Percentiles rank a stretch among this genome's conserved stretches.
These are phyloP conservation scores for Tamandua tetradactyla DNA, from an alignment of 2,797 vertebrate species.

Conservation along the genomic window DNA sequence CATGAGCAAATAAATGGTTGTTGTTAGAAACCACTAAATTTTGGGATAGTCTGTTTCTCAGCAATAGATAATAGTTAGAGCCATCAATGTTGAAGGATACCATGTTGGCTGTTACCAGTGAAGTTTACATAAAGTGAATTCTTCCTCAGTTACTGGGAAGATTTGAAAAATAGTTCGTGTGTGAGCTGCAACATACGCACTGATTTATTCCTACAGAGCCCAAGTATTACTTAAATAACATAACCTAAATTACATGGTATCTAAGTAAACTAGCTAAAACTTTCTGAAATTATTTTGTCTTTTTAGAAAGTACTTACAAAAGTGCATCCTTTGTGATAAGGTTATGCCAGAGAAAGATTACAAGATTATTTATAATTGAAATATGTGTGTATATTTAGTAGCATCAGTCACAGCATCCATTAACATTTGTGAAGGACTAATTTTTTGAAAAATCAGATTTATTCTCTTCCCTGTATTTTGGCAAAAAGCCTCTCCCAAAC, in stretches of 20 bases:
- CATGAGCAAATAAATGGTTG: neutral
- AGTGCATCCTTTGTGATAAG: neutral
- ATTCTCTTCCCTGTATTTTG: neutral
- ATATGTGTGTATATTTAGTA: neutral
- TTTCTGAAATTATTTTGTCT: neutral
- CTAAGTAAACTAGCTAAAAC: neutral
- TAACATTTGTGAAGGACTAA: neutral
- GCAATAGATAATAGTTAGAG: neutral
- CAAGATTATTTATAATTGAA: slow-evolving; percentile 3
- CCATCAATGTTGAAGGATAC: neutral
- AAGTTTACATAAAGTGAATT: neutral
- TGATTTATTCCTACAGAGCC: neutral
- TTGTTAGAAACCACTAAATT: neutral
- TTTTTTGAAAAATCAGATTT: neutral
- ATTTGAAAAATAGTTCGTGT: neutral
- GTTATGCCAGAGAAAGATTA: neutral
- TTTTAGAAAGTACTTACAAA: neutral
- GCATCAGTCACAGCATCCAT: neutral
- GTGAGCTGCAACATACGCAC: neutral
- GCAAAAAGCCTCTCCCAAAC: neutral
- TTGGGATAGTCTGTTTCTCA: neutral
- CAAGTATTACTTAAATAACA: neutral
- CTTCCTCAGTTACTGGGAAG: slow-evolving; percentile 9
- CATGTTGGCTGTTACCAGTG: neutral
- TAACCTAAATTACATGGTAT: neutral